phyloP scores from a whole-genome alignment of 2,888 invertebrate species.

The Malthinus flaveolus region DNA sequence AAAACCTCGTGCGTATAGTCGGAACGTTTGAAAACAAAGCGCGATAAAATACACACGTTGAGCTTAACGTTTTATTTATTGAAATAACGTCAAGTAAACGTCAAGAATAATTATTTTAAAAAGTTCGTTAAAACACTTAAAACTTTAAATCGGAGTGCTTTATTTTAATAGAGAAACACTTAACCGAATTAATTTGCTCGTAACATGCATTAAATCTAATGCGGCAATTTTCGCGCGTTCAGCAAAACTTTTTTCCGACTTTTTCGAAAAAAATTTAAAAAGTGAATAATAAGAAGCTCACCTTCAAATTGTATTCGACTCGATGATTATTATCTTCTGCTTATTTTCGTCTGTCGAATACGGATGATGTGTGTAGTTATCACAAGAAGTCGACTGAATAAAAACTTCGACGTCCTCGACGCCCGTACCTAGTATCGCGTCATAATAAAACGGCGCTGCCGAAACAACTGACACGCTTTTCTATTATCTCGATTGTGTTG shows the following conservation, averaged over 20 bases:
- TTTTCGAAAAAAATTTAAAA: not conserved
- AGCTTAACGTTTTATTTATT: too few relatives aligned
- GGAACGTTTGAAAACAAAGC: too few relatives aligned
- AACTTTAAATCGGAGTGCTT: too few relatives aligned
- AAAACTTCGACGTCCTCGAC: constrained; percentile 55
- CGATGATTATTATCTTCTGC: not conserved
- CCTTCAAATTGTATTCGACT: not conserved
- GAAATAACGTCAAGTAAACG: too few relatives aligned
- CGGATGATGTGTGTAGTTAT: not conserved
- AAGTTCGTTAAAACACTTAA: too few relatives aligned
- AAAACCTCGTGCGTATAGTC: too few relatives aligned
- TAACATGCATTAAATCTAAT: not conserved
- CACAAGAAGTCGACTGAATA: constrained; percentile 68
- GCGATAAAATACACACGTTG: too few relatives aligned
- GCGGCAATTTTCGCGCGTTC: not conserved
- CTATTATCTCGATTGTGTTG: constrained; percentile 26
- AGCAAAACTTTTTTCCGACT: not conserved
- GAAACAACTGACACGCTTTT: constrained; percentile 28
- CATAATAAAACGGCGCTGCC: constrained; percentile 25
- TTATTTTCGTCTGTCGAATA: constrained; percentile 2
- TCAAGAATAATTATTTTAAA: too few relatives aligned
- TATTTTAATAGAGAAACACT: too few relatives aligned
- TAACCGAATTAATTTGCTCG: too few relatives aligned
- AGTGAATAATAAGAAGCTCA: not conserved
- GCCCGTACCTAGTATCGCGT: constrained; percentile 27